These are phyloP conservation scores for Onthophagus taurus DNA, from an alignment of 1,140 invertebrate species.

Conservation along the genomic window DNA sequence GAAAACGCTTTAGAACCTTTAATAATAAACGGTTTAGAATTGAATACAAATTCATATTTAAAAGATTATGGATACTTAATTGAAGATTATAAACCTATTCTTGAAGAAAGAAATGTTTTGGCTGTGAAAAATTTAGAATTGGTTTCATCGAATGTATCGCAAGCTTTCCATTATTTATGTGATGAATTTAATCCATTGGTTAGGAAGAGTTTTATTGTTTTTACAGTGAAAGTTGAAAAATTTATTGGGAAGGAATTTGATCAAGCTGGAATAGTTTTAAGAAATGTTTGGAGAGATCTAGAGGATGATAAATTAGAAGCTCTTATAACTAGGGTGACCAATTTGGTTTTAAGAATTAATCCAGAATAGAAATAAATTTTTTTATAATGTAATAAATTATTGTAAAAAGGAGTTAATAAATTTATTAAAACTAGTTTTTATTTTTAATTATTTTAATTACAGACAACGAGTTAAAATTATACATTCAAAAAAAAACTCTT, in stretches of 20 bases:
- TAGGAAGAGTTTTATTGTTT: conserved; percentile 41
- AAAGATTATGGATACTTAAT: conserved; percentile 39
- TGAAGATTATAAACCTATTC: conserved; percentile 29
- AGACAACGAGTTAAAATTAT: too few relatives aligned
- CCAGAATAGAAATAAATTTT: too few relatives aligned
- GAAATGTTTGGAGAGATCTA: conserved; percentile 24
- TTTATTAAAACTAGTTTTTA: too few relatives aligned
- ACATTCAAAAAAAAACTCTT: too few relatives aligned
- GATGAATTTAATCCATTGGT: conserved; percentile 43
- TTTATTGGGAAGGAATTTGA: conserved; percentile 13
- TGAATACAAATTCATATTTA: conserved; percentile 22
- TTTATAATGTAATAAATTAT: conserved; percentile 8
- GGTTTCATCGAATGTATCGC: conserved; percentile 38
- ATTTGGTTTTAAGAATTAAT: conserved; percentile 22
- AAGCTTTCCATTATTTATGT: conserved; percentile 46
- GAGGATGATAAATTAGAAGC: conserved; percentile 27
- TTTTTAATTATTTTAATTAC: too few relatives aligned
- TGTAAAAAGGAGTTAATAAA: too few relatives aligned
- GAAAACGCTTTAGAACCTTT: conserved; percentile 16
- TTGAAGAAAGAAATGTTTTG: conserved; percentile 31
- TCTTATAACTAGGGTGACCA: conserved; percentile 28
- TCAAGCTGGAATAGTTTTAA: conserved; percentile 20
- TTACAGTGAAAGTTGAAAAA: conserved; percentile 37
- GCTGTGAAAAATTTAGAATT: conserved; percentile 40
- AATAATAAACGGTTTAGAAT: conserved; percentile 15